Conservation (phyloP, 2,888 invertebrate species). For the Tenthredo notha region DNA sequence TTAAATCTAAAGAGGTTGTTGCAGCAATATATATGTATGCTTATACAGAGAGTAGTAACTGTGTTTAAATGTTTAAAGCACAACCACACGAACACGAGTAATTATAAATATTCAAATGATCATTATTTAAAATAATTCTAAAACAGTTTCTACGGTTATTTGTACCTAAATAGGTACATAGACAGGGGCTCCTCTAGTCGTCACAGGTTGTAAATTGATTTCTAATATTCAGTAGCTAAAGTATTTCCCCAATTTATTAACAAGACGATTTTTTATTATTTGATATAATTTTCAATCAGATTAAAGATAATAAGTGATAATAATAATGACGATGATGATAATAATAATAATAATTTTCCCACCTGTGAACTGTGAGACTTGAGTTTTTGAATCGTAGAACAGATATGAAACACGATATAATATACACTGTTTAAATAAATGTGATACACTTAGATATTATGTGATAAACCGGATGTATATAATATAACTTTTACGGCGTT, state of each 20-base stretch:
- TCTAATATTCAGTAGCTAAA: no score
- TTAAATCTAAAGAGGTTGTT: constrained; percentile 43
- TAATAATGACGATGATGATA: neutral
- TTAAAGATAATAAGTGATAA: neutral
- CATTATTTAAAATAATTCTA: neutral
- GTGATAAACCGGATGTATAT: neutral
- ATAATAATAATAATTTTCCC: neutral
- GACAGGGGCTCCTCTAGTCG: no score
- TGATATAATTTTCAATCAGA: neutral
- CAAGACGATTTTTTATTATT: neutral
- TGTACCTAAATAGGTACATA: neutral
- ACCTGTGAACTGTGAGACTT: neutral
- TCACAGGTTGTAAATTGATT: no score
- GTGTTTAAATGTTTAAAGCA: constrained; percentile 15
- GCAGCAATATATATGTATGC: neutral
- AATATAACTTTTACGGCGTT: neutral
- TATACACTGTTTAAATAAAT: neutral
- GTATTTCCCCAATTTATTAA: no score
- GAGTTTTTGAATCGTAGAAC: neutral
- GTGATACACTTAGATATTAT: neutral
- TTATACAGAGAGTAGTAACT: neutral
- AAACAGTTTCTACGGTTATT: neutral
- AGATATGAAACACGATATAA: neutral
- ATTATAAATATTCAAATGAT: neutral
- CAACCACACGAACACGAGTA: neutral